These are phyloP conservation scores for Bombus sibiricus DNA, from an alignment of 1,140 invertebrate species.

Conservation along the genomic window DNA sequence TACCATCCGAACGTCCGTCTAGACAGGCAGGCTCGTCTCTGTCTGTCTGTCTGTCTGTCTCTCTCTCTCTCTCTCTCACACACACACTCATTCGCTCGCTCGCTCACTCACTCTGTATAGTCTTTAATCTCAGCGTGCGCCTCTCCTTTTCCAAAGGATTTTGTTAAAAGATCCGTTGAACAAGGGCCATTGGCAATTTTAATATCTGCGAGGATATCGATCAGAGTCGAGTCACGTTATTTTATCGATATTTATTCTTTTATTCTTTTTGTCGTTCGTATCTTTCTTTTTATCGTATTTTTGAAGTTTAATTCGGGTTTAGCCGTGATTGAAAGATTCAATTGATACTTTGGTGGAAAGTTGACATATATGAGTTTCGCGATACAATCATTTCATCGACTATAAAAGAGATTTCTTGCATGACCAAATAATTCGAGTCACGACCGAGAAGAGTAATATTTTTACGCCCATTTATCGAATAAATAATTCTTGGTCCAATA, in stretches of 20 bases:
- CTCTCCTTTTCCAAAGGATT: neutral
- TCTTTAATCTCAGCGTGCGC: neutral
- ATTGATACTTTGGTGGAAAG: neutral
- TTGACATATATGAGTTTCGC: neutral
- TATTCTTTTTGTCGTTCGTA: neutral
- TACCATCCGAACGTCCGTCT: conserved; percentile 39
- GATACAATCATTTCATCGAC: neutral
- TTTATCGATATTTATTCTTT: neutral
- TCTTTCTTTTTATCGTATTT: neutral
- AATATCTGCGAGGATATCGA: neutral
- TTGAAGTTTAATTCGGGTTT: no score
- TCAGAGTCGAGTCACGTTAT: neutral
- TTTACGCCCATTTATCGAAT: conserved; percentile 1
- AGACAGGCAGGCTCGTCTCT: neutral
- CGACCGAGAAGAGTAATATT: neutral
- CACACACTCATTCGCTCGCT: no score
- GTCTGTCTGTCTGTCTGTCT: neutral
- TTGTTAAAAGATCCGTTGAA: neutral
- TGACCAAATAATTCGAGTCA: conserved; percentile 1
- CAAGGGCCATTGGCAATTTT: neutral
- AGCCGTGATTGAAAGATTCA: neutral
- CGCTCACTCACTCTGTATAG: neutral
- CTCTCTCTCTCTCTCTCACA: no score
- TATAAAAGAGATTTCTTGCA: neutral
- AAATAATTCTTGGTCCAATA: no score